phyloP scores from a whole-genome alignment of 2,888 invertebrate genomes.

The Encarsia formosa region DNA sequence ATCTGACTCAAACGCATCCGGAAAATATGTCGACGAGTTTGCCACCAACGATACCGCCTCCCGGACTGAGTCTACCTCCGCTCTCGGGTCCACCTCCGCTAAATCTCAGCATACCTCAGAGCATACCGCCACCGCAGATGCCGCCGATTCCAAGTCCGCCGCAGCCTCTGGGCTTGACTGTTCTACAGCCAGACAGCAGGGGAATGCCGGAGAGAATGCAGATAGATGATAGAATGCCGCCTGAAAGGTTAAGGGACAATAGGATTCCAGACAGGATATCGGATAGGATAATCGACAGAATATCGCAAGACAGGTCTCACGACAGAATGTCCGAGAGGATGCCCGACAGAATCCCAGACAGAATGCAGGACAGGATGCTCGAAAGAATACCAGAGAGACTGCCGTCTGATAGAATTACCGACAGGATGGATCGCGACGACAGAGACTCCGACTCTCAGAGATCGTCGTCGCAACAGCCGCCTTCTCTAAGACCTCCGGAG shows the following conservation, averaged over 20 bases:
- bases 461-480: conserved; percentile 30
- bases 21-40: conserved; percentile 41
- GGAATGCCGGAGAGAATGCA: conserved; percentile 3
- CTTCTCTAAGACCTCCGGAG: conserved; percentile 31
- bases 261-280: conserved; percentile 20
- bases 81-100: conserved; percentile 36
- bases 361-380: conserved; percentile 37
- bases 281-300: conserved; percentile 16
- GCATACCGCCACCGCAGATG: conserved; percentile 31
- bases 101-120: conserved; percentile 48
- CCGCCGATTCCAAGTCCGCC: conserved; percentile 41
- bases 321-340: conserved; percentile 35
- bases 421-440: conserved; percentile 30
- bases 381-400: conserved; percentile 29
- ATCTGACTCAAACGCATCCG: conserved; percentile 32
- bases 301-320: conserved; percentile 22
- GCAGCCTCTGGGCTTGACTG: conserved; percentile 46
- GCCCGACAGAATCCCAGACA: conserved; percentile 20
- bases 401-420: conserved; percentile 15
- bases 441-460: too few species aligned
- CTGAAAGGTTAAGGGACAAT: conserved; percentile 11
- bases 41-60: conserved; percentile 10
- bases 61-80: conserved; percentile 14
- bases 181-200: conserved; percentile 36
- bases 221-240: conserved; percentile 9